Conservation (phyloP, 2,113 vertebrate species). For the Anolis carolinensis region DNA sequence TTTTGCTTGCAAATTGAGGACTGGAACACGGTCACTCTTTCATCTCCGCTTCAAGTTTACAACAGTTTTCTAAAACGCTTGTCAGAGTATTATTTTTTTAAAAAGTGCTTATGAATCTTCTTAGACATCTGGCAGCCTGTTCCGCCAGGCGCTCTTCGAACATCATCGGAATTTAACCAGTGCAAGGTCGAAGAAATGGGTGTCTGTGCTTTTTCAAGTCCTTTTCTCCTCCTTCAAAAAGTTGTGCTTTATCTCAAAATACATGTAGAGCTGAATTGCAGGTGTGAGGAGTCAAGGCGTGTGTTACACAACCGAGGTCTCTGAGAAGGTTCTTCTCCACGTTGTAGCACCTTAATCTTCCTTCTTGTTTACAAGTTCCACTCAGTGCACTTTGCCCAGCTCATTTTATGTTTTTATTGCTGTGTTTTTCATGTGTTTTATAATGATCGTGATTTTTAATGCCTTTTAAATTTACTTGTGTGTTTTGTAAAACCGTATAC, state of each 20-base stretch:
- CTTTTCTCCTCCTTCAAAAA: constrained; percentile 1
- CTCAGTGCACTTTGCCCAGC: too few relatives aligned
- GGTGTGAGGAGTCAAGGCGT: constrained; percentile 23
- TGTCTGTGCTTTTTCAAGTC: background rate
- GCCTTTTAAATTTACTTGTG: too few relatives aligned
- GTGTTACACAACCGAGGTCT: constrained; percentile 22
- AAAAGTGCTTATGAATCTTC: constrained; percentile 5
- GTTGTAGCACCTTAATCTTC: too few relatives aligned
- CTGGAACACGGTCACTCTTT: background rate
- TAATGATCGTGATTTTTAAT: too few relatives aligned
- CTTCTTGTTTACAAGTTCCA: too few relatives aligned
- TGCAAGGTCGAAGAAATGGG: constrained; percentile 43
- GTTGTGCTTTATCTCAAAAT: constrained; percentile 45
- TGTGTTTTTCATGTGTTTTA: too few relatives aligned
- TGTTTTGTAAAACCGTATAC: too few relatives aligned
- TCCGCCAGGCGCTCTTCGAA: background rate
- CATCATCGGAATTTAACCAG: background rate
- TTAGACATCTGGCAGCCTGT: constrained; percentile 12
- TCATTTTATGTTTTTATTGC: too few relatives aligned
- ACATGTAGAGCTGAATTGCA: background rate
- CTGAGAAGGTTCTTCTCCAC: constrained; percentile 6
- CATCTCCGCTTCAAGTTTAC: constrained; percentile 12
- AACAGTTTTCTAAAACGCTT: constrained; percentile 11
- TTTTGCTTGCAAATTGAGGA: background rate
- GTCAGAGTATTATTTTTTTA: constrained; percentile 30